These are phyloP conservation scores for Diadophis punctatus DNA, from an alignment of 2,113 vertebrate genomes.

Conservation along the genomic window DNA sequence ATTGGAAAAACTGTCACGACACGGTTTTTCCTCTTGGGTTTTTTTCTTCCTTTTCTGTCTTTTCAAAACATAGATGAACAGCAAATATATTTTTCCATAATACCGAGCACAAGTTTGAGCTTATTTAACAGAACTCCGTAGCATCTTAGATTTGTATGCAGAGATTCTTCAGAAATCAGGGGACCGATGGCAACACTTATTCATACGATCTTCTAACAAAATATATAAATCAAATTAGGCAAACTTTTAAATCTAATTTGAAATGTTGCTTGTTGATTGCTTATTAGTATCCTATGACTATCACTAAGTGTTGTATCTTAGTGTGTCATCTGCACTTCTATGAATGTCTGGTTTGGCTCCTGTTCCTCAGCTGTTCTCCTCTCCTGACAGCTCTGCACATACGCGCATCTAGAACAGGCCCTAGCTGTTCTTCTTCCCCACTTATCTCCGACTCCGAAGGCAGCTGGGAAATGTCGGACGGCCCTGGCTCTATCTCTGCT, in stretches of 20 bases:
- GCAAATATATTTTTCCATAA: background rate
- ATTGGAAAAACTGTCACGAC: background rate
- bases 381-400: too few species aligned
- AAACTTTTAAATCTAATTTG: background rate
- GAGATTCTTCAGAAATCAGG: background rate
- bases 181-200: background rate
- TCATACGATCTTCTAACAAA: background rate
- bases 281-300: too few species aligned
- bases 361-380: too few species aligned
- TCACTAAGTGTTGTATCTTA: too few species aligned
- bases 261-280: slow-evolving; percentile 34
- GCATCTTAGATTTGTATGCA: background rate
- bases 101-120: background rate
- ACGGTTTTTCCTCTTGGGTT: background rate
- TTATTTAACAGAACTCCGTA: background rate
- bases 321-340: too few species aligned
- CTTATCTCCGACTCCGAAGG: too few species aligned
- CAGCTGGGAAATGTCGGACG: too few species aligned
- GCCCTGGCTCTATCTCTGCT: too few species aligned
- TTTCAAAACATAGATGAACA: background rate
- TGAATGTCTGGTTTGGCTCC: too few species aligned
- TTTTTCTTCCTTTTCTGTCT: background rate
- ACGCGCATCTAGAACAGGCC: too few species aligned
- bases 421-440: too few species aligned
- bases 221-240: background rate